These are phyloP conservation scores for Zaprionus africanus DNA, from an alignment of 1,140 invertebrate genomes.

Conservation along the genomic window DNA sequence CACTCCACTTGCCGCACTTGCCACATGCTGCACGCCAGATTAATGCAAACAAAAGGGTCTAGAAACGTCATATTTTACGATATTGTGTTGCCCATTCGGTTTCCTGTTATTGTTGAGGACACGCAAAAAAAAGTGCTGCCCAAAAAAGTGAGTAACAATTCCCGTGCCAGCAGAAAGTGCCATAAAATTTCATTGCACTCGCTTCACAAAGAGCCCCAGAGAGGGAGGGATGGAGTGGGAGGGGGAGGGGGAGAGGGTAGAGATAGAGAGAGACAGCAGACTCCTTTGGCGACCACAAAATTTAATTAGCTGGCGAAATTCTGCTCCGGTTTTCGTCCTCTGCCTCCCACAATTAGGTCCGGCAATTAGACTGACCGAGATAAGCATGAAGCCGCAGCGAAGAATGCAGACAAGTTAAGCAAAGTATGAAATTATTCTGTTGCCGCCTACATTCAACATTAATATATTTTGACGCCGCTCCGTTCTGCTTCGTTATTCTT, in stretches of 20 bases:
- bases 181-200: constrained; percentile 68
- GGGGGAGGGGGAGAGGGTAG: background rate
- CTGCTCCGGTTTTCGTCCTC: constrained; percentile 6
- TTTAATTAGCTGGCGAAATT: constrained; percentile 49
- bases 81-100: background rate
- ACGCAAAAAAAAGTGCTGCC: constrained; percentile 48
- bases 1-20: constrained; percentile 10
- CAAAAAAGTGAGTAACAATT: constrained; percentile 16
- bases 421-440: constrained; percentile 15
- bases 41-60: constrained; percentile 66
- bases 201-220: background rate
- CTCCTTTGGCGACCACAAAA: constrained; percentile 49
- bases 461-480: constrained; percentile 9
- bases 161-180: background rate
- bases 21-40: constrained; percentile 37
- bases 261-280: constrained; percentile 11
- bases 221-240: too few species aligned
- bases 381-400: constrained; percentile 12
- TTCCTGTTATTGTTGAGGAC: constrained; percentile 54
- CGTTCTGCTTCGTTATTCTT: constrained; percentile 4
- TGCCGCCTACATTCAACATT: constrained; percentile 2
- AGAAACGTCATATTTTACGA: constrained; percentile 69
- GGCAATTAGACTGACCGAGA: constrained; percentile 45
- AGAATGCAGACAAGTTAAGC: constrained; percentile 37
- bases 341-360: background rate